phyloP scores from a whole-genome alignment of 2,888 invertebrate genomes.

The Acrobasis consociella region DNA sequence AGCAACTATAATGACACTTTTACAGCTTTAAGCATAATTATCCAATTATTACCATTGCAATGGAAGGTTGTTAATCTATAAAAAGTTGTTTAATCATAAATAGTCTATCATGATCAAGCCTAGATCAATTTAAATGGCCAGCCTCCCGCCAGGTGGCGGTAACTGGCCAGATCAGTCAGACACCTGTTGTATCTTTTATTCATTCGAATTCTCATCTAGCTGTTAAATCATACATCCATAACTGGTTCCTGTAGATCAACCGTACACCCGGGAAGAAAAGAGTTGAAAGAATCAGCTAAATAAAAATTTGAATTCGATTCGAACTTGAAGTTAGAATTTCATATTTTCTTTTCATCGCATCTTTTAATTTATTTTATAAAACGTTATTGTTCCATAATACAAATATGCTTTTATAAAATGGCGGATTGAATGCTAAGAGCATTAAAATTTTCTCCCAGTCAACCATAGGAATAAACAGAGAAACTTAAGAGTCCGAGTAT shows the following conservation, averaged over 20 bases:
- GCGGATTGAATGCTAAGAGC: too few relatives aligned
- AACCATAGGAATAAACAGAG: too few relatives aligned
- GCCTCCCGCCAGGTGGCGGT: slow-evolving; percentile 13
- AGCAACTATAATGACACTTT: too few relatives aligned
- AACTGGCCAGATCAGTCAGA: slow-evolving; percentile 19
- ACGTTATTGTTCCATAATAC: too few relatives aligned
- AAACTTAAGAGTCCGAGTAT: too few relatives aligned
- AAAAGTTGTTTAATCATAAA: slow-evolving; percentile 8
- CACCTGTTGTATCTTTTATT: slow-evolving; percentile 28
- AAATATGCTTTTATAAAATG: too few relatives aligned
- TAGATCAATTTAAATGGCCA: slow-evolving; percentile 6
- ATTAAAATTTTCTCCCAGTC: too few relatives aligned
- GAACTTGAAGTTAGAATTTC: too few relatives aligned
- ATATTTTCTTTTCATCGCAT: too few relatives aligned
- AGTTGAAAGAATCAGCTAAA: neutral
- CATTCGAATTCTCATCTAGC: slow-evolving; percentile 29
- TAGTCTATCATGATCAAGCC: neutral
- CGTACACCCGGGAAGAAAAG: slow-evolving; percentile 20
- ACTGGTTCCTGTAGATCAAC: slow-evolving; percentile 24
- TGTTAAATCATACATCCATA: slow-evolving; percentile 28
- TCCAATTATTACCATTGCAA: too few relatives aligned
- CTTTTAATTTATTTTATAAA: too few relatives aligned
- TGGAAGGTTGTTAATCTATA: neutral
- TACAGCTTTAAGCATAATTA: too few relatives aligned
- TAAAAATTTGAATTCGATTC: neutral